Base-by-base conservation (phyloP, 2,113 vertebrate genomes). In the Uria aalge region DNA sequence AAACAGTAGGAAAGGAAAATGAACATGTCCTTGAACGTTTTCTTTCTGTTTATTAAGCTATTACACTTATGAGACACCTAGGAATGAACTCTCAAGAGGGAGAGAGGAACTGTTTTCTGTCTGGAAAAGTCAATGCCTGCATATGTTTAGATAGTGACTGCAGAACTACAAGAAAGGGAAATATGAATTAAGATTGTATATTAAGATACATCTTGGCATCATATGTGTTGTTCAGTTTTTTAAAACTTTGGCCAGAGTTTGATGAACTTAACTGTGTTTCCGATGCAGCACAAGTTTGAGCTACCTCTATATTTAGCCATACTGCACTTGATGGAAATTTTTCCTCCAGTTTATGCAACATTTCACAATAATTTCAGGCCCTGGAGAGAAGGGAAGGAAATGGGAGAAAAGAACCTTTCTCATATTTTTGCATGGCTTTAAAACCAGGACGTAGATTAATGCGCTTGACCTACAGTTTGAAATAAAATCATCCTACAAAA, bases 331-430 rank as follows among this genome's bases (percentile, higher is more conserved):
- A 88, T 85, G 71, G 62, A 90, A 88, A 47, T 55, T 76, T 79
- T 69, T 23, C 15, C 27, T 90, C 15, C 41, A 85, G 23, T 74
- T 84, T 94, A 63, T 59, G 22, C 41, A 90, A 66, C n/a, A 94
- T 74, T 96, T 94, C 63, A 93, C 40, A 90, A 80, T 60, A 76
- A 85, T 77, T 76, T 95, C 57, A 76, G 71, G 50, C 32, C 82
- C 38, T 92, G 16, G 32, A 45, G 34, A 80, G 32, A 91, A 87
- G 24, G 32, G 15, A 92, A 93, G 26, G 26, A 77, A 94, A 88
- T 3, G 36, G 26, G 32, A 63, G 18, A 40, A 79, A 91, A 71
- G 13, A 74, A 48, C 2, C 2, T 2, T 64, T 91, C 66, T 88
- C 2, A 0, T 90, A 30, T 66, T 69, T 90, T 95, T 80, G 27